Percentiles rank a stretch among this genome's conserved stretches.
Conservation (phyloP, 2,113 vertebrate genomes). For the Philantomba maxwellii region DNA sequence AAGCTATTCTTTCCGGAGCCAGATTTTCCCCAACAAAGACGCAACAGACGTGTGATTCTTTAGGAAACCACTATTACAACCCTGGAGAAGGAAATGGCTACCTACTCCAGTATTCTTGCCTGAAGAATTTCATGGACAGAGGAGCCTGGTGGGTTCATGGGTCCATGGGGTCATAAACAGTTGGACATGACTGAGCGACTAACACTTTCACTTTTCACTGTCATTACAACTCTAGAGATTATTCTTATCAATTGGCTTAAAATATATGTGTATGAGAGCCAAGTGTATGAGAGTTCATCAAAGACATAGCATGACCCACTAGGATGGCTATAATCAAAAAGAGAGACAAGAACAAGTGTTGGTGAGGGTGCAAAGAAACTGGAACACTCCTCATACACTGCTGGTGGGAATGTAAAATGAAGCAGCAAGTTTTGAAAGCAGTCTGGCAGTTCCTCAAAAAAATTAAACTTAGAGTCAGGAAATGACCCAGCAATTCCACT, state of each 20-base stretch:
- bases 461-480: neutral
- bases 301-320: neutral
- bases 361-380: neutral
- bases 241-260: slow-evolving; percentile 9
- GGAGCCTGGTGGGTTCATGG: neutral
- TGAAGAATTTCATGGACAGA: neutral
- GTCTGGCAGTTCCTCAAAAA: neutral
- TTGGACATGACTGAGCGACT: neutral
- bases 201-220: neutral
- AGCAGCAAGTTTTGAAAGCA: neutral
- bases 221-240: neutral
- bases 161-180: neutral
- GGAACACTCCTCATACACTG: neutral
- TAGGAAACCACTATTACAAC: neutral
- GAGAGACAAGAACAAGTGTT: neutral
- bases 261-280: neutral
- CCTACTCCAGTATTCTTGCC: neutral
- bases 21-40: neutral
- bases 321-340: neutral
- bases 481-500: neutral
- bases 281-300: neutral
- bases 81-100: neutral
- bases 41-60: neutral
- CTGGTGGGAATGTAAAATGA: neutral
- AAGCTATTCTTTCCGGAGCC: neutral